These are phyloP conservation scores for Salvelinus namaycush DNA, from an alignment of 2,113 vertebrate genomes.

Conservation along the genomic window DNA sequence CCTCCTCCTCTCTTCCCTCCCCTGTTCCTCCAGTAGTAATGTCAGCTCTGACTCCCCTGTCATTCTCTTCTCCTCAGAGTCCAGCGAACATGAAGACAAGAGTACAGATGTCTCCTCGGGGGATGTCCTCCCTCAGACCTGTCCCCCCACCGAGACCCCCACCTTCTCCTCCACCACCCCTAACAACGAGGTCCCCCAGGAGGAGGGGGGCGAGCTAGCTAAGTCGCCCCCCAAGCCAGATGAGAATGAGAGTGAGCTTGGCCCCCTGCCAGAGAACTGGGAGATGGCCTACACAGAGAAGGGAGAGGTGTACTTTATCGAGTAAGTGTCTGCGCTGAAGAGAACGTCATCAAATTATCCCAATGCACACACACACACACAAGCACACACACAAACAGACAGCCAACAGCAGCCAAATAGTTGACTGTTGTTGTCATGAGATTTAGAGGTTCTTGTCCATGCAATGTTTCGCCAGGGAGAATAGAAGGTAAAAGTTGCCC, in stretches of 20 bases:
- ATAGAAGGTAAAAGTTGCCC: not conserved
- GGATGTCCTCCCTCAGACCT: conserved; percentile 79
- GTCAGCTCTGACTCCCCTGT: conserved; percentile 41
- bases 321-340: conserved; percentile 79
- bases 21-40: conserved; percentile 13
- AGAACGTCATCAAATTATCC: not conserved
- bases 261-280: conserved; percentile 94
- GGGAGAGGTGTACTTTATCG: conserved; percentile 98
- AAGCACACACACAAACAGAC: not conserved
- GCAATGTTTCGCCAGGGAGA: not conserved
- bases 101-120: conserved; percentile 81
- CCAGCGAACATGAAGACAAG: conserved; percentile 95
- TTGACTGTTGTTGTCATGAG: conserved; percentile 1
- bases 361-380: not conserved
- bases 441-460: not conserved
- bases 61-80: conserved; percentile 74
- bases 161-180: conserved; percentile 23
- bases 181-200: conserved; percentile 74
- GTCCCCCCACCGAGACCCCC: conserved; percentile 75
- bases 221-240: conserved; percentile 80
- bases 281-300: conserved; percentile 99
- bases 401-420: not conserved
- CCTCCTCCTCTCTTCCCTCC: not conserved
- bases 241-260: conserved; percentile 84
- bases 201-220: conserved; percentile 79